Base-by-base conservation (phyloP, 2,113 vertebrate genomes). In the Tragelaphus strepsiceros region DNA sequence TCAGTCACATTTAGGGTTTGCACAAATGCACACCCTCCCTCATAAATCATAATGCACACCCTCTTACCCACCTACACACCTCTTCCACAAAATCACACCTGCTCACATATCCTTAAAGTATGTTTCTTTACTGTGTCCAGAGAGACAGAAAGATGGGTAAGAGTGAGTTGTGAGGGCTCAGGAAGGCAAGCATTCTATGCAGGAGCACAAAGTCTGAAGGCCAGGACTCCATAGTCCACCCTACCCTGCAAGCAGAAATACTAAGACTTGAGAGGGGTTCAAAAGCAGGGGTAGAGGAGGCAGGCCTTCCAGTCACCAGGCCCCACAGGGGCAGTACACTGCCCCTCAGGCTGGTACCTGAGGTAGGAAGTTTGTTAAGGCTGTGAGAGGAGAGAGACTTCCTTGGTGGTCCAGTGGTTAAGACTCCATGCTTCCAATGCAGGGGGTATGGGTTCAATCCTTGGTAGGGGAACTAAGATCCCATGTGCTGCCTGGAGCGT, bases 1-100 rank as follows among this genome's bases (percentile, higher is more conserved):
- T 96, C 98, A 98, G 97, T 98, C 97, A 98, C 96, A 98, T 97
- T 98, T 98, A 97, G 96, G 97, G 78, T 96, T 98, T 97, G 98
- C 97, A 98, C 96, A 98, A 98, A 98, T 96, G 97, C 83, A 93
- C 96, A 97, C 94, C 94, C 94, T 98, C 97, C 97, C 94, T 98
- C 96, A 35, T 82, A 98, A 62, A 86, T 97, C 94, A 98, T 96
- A 97, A 96, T 97, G 96, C 54, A 97, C 96, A 98, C 96, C 96
- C 95, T 97, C 91, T 98, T 74, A 97, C 39, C 96, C 97, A 97
- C 97, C 98, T 97, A 98, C 98, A 96, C 87, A 92, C 86, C 64
- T 97, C 96, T 98, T 94, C 96, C 74, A 97, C 88, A 98, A 91
- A 96, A 95, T 97, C 92, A 94, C 93, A 98, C 97, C 97, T 98